These are phyloP conservation scores for Etheostoma nigrum DNA, from an alignment of 2,797 vertebrate species.

Conservation along the genomic window DNA sequence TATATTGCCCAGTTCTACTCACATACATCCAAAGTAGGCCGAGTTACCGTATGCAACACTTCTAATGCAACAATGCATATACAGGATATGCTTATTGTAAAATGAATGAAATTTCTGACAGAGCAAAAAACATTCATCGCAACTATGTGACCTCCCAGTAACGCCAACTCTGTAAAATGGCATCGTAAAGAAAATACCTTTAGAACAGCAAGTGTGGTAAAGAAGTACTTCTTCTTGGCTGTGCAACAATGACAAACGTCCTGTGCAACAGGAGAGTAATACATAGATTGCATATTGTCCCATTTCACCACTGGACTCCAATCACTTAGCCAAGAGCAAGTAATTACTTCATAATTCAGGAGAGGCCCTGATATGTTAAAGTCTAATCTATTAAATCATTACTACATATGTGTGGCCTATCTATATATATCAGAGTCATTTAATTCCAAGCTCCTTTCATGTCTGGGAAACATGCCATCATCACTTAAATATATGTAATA, in stretches of 20 bases:
- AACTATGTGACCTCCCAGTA: no score
- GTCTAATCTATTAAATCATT: conserved; percentile 40
- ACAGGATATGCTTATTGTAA: no score
- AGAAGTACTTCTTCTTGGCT: not conserved
- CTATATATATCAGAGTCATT: conserved; percentile 31
- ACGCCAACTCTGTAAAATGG: no score
- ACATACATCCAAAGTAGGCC: no score
- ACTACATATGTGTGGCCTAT: conserved; percentile 24
- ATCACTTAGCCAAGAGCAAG: conserved; percentile 44
- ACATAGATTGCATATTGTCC: conserved; percentile 28
- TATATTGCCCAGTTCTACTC: no score
- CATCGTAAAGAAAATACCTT: no score
- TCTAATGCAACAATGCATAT: no score
- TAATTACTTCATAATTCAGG: conserved; percentile 50
- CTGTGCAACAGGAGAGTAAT: conserved; percentile 10
- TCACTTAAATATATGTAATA: conserved; percentile 22
- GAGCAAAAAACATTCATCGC: no score
- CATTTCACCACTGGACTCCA: conserved; percentile 37
- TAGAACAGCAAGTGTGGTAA: no score
- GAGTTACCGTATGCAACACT: no score
- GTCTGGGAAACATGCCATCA: conserved; percentile 32
- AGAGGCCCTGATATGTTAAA: conserved; percentile 42
- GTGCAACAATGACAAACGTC: conserved; percentile 15
- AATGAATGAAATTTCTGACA: no score
- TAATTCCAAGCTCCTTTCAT: conserved; percentile 21